Conservation (phyloP, 2,797 vertebrate species). For the Acropternis orthonyx region DNA sequence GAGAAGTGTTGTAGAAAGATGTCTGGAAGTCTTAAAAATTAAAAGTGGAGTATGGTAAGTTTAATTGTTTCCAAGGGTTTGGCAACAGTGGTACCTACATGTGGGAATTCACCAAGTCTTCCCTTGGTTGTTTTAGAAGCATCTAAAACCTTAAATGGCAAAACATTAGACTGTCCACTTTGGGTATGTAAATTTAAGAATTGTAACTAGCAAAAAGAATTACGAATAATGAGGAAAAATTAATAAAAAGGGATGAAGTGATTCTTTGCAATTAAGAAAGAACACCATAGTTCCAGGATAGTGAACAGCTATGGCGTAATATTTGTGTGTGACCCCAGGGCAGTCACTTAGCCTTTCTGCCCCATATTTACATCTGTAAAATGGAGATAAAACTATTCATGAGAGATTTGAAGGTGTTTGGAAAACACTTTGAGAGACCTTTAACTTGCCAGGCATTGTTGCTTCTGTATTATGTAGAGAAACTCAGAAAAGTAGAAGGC, state of each 20-base stretch:
- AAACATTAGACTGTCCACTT: not conserved
- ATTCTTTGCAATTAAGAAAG: not conserved
- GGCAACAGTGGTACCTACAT: not conserved
- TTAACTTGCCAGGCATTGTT: slow-evolving; percentile 18
- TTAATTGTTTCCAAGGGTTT: not conserved
- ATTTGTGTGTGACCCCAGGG: not conserved
- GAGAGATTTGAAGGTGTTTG: slow-evolving; percentile 13
- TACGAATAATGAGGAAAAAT: not conserved
- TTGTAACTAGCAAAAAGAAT: not conserved
- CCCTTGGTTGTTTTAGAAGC: not conserved
- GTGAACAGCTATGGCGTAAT: not conserved
- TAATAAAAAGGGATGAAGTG: not conserved
- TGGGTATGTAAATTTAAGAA: not conserved
- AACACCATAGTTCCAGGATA: not conserved
- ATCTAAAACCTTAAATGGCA: not conserved
- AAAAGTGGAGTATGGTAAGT: not conserved
- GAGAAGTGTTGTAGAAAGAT: not conserved
- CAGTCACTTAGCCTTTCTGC: slow-evolving; percentile 13
- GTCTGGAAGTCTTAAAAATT: not conserved
- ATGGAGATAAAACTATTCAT: not conserved
- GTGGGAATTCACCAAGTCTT: not conserved
- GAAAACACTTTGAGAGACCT: slow-evolving; percentile 22
- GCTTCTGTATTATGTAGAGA: not conserved
- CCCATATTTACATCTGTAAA: slow-evolving; percentile 44
- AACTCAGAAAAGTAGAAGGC: slow-evolving; percentile 16